Base-by-base conservation (phyloP, 2,888 invertebrate species). In the Oligia latruncula region DNA sequence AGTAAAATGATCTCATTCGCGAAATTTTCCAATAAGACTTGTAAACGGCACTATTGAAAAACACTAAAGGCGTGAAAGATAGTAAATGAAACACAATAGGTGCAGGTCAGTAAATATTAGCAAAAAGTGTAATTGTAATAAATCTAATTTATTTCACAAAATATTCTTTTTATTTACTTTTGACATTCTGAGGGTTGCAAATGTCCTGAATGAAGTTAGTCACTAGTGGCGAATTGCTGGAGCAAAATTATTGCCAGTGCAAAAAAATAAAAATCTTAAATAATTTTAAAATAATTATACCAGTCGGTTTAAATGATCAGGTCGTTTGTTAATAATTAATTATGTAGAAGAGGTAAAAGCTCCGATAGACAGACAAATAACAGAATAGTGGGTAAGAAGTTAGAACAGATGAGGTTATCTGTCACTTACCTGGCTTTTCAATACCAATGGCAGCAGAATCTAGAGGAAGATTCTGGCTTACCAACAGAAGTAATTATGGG, bases 151-250 rank as follows among this genome's bases (percentile, higher is more conserved):
- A 86, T 74, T 87, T 84, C 83, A 87, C 81, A 88, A 88, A 92
- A 93, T 94, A 88, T 80, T 85, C 82, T 93, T 94, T 93, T 92
- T 95, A 95, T 95, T 95, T 95, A 94, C 94, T 95, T 95, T 95
- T 96, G 96, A 96, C 96, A 95, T 95, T 94, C 92, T 91, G 89
- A 92, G 92, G 92, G 91, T 94, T 95, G 93, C 92, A 92, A 91
- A 91, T 89, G 87, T 91, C 85, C 82, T 67, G 82, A 89, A 78
- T 92, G 95, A 95, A 94, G 93, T 92, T 92, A 90, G 71, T 62
- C 20, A 20, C 8, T 20, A 62, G 92, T 78, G 55, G 67, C 82
- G 70, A 52, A 75, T 78, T 49, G 65, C 46, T 65, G 62, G 43
- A 68, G 71, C 29, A 49, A 77, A 70, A 82, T 52, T 43, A 65